phyloP scores from a whole-genome alignment of 1,140 invertebrate species.

The Globodera rostochiensis region DNA sequence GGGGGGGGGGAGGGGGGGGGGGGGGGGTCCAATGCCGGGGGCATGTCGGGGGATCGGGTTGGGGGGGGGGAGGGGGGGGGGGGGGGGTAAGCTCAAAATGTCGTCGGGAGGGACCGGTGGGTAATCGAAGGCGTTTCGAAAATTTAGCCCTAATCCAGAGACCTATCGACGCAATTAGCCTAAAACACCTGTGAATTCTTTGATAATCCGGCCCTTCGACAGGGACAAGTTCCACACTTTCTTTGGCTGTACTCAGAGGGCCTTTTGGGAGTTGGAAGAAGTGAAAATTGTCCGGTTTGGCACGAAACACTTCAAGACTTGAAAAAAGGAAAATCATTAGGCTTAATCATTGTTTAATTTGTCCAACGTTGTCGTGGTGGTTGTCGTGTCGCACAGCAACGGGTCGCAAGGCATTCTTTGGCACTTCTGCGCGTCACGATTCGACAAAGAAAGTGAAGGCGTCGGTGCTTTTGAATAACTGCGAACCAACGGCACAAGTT shows the following conservation, averaged over 20 bases:
- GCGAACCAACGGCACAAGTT: not conserved
- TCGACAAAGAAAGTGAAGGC: not conserved
- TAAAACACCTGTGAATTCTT: conserved; percentile 11
- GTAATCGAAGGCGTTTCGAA: no score
- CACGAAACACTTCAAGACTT: conserved; percentile 15
- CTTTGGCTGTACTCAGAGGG: conserved; percentile 12
- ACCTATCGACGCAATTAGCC: no score
- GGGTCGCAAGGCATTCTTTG: not conserved
- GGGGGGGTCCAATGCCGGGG: no score
- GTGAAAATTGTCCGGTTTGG: conserved; percentile 1
- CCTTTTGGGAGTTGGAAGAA: conserved; percentile 20
- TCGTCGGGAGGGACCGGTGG: no score
- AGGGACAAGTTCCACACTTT: conserved; percentile 6
- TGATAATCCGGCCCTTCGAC: conserved; percentile 14
- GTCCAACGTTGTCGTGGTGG: conserved; percentile 1
- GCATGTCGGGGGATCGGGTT: no score
- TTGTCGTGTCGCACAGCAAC: conserved; percentile 5
- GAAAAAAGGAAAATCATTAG: not conserved
- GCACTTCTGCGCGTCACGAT: not conserved
- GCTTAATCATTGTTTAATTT: not conserved
- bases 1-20: no score
- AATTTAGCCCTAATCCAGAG: not conserved
- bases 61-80: no score
- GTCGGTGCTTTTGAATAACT: not conserved
- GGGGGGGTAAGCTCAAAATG: no score